Evolutionary conservation across 1,140 invertebrate species (phyloP).

Genomic region (Lamellibrachia luymesi): DNA sequence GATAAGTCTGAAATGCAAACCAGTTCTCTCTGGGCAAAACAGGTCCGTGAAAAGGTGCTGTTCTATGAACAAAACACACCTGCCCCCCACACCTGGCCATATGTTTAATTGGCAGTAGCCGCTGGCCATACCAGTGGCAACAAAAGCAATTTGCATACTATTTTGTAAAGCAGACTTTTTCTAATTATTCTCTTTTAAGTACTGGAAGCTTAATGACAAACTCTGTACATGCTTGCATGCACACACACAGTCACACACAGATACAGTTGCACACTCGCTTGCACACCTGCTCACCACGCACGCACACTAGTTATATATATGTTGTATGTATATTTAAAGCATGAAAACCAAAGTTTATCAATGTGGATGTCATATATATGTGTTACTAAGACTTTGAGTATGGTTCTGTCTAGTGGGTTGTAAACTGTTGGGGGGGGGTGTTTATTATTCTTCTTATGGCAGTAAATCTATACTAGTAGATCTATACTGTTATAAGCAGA

Average conservation of each 20-base stretch:
- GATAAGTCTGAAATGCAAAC: neutral
- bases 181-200: neutral
- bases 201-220: neutral
- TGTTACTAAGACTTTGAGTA: neutral
- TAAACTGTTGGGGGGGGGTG: too few relatives aligned
- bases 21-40: neutral
- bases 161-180: neutral
- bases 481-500: neutral
- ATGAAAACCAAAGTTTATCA: neutral
- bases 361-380: neutral
- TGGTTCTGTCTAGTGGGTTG: too few relatives aligned
- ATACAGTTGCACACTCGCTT: neutral
- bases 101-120: neutral
- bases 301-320: too few relatives aligned
- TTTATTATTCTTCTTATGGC: too few relatives aligned
- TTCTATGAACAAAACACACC: neutral
- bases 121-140: neutral
- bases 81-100: neutral
- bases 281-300: neutral
- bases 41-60: neutral
- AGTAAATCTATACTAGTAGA: neutral
- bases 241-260: constrained; percentile 9
- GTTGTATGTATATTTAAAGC: neutral
- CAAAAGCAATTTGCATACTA: neutral
- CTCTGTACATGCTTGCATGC: neutral